Evolutionary conservation across 2,888 invertebrate genomes (phyloP).

Genomic region (Amiota communis): DNA sequence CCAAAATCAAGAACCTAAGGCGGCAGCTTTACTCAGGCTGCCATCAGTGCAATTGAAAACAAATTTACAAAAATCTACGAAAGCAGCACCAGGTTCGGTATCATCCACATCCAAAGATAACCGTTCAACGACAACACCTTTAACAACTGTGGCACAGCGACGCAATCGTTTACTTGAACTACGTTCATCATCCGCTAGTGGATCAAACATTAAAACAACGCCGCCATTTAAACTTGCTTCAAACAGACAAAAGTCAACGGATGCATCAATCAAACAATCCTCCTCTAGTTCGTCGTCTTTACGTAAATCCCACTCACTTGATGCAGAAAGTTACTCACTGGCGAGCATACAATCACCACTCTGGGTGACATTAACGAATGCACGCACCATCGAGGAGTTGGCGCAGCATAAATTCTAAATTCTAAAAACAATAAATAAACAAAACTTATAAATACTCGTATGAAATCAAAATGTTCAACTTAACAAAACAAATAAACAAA

Average conservation of each 20-base stretch:
- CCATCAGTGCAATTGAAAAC: conserved; percentile 37
- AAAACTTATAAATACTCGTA: not conserved
- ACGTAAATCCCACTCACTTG: conserved; percentile 65
- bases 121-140: not conserved
- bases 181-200: conserved; percentile 37
- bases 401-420: conserved; percentile 61
- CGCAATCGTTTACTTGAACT: conserved; percentile 57
- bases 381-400: conserved; percentile 76
- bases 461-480: not conserved
- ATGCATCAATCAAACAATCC: conserved; percentile 39
- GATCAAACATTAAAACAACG: conserved; percentile 36
- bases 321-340: conserved; percentile 63
- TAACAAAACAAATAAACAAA: no score
- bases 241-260: not conserved
- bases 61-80: conserved; percentile 58
- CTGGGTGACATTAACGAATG: conserved; percentile 86
- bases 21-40: not conserved
- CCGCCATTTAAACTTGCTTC: conserved; percentile 10
- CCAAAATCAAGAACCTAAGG: conserved; percentile 9
- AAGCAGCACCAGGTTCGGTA: conserved; percentile 17
- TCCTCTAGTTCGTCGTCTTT: conserved; percentile 35
- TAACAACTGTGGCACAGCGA: conserved; percentile 54
- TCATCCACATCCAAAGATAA: not conserved
- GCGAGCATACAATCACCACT: conserved; percentile 82
- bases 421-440: no score